Evolutionary conservation across 2,113 vertebrate species (phyloP), one percentile per base, ranked within the genome.

Genomic region (Peromyscus californicus): DNA sequence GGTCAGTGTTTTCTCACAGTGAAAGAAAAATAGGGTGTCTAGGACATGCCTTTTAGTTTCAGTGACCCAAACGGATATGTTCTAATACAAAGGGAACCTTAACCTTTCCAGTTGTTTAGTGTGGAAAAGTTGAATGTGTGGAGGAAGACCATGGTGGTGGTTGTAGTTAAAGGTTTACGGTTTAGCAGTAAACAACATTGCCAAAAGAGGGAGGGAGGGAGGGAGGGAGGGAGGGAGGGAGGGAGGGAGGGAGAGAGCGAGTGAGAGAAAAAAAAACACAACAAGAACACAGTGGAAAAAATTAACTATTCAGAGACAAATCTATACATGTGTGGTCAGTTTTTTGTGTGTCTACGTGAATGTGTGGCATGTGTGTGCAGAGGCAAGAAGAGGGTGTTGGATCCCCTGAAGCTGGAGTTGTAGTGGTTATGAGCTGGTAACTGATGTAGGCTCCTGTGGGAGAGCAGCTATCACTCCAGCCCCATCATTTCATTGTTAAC

Each of bases 171-270:
- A 72, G n/a, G 6, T 90, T 95, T 78, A 29, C 0, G 3, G 3
- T 87, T 94, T 95, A 36, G 67, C 92, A 67, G 79, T 36, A 97
- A 96, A 57, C 26, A 78, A 2, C 63, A 74, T 57, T 65, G 31
- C 16, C 42, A 45, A 26, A 86, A 5, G 29, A 8, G 29, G 45
- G 45, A 31, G 78, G 29, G 75, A 48, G 45, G 7, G 45, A 7
- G 3, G 19, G 19, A 67, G 11, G 59, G 19, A 19, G 59, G 45
- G 76, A 8, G 29, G 45, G 45, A 31, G 78, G 29, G 75, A 48
- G 45, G 7, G 45, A 15, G 7, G 17, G 17, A 65, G 11, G 59
- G 5, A 19, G 59, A 7, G 45, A 63, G 22, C 21, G 45, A 45
- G 45, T 4, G 45, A 45, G 45, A 45, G 45, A 45, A 5, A 45